Base-by-base conservation (phyloP, 2,113 vertebrate species). In the Bufo bufo region DNA sequence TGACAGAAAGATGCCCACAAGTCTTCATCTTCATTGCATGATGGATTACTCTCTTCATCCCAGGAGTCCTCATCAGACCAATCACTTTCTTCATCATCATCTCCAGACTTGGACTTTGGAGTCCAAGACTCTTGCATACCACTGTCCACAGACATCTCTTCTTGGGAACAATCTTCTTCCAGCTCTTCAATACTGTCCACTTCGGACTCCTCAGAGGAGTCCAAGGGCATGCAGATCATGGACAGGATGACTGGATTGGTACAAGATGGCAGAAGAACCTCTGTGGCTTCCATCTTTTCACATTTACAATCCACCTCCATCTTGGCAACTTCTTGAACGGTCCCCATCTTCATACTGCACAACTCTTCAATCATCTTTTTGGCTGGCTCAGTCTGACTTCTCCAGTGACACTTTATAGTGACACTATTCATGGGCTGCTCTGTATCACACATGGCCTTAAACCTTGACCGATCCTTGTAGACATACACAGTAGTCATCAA, bases 91-190 rank as follows among this genome's bases (percentile, higher is more conserved):
- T 77, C 43, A 3, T 50, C 6, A 4, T 59, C 66, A 10, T n/a
- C 72, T 3, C 90, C 90, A 20, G 69, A 89, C 12, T 89, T 90
- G 2, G 90, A 90, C 3, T 0, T n/a, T 5, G 81, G 89, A 0
- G 90, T 90, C 92, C 91, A 91, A 59, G 87, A 47, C 9, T 66
- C 89, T 12, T 92, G n/a, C 79, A 92, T 56, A 16, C 63, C 8
- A 11, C 87, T 85, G 88, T 14, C 23, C 0, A 9, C 45, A 13
- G 65, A 72, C 19, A 11, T 61, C 17, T 63, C 82, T 58, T 45
- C 20, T n/a, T n/a, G n/a, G 75, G 58, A 65, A 52, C 54, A 23
- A 7, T 63, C 23, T 11, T 50, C 66, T 43, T 63, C 52, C 8
- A 50, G 33, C 11, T 13, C n/a, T 12, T 78, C 78, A 77, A 16